Evolutionary conservation across 1,140 invertebrate species (phyloP).

Genomic region (Sycophila sp.): DNA sequence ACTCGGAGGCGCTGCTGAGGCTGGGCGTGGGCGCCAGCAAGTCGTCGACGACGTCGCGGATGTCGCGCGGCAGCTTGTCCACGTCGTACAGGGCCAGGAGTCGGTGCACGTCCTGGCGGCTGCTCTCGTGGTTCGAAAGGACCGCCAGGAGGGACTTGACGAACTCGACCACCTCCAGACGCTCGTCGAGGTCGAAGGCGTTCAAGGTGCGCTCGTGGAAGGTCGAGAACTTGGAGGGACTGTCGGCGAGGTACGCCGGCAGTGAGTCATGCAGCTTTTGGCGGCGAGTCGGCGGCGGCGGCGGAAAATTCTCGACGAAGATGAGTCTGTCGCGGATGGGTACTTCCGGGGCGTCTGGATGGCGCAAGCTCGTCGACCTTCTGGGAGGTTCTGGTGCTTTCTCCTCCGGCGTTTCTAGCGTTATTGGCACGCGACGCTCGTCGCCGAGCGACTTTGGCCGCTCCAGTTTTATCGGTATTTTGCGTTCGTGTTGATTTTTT

Average conservation of each 20-base stretch:
- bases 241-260: not conserved
- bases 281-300: conserved; percentile 1
- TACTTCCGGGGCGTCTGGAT: not conserved
- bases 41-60: conserved; percentile 40
- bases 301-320: conserved; percentile 5
- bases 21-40: conserved; percentile 37
- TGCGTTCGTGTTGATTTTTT: not conserved
- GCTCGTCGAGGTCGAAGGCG: not conserved
- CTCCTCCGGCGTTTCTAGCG: not conserved
- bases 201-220: conserved; percentile 11
- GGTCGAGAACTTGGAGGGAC: conserved; percentile 1
- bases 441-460: no score
- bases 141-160: conserved; percentile 35
- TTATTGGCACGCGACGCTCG: conserved; percentile 44
- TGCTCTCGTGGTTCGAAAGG: conserved; percentile 35
- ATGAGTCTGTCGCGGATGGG: not conserved
- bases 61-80: conserved; percentile 41
- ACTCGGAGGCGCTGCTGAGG: not conserved
- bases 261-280: not conserved
- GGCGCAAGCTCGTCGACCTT: not conserved
- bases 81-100: conserved; percentile 40
- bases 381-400: conserved; percentile 32
- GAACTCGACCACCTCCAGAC: conserved; percentile 22
- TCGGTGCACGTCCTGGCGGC: conserved; percentile 40
- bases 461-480: not conserved